Base-by-base conservation (phyloP, 2,888 invertebrate genomes). In the Lithodes maja region DNA sequence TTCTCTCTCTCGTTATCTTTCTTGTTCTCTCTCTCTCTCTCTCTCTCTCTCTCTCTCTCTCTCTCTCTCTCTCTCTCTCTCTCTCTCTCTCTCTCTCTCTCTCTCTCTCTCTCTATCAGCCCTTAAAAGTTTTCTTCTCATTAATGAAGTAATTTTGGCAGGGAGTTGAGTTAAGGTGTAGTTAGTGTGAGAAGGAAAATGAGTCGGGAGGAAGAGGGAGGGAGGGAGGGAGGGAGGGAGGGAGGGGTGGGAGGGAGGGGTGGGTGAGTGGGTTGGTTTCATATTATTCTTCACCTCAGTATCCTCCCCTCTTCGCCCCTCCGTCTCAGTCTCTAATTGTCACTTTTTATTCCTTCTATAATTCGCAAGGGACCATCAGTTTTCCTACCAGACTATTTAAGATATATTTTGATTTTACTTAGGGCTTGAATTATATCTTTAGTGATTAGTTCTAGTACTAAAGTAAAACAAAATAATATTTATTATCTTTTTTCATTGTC, bases 91-190 rank as follows among this genome's bases (percentile, higher is more conserved):
- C 71, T 71, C 71, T 71, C 71, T 71, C 71, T 71, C 71, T 71
- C 71, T 71, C 71, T 80, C 33, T 80, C 79, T 53, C 55, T 71
- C 71, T 71, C 71, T 3, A 0, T 33, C 33, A 71, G 17, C 71
- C 71, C 71, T 71, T 71, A 54, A 84, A 84, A 84, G 54, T 87
- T 87, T 80, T 85, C 52, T 83, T 83, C 80, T 87, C 83, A 84
- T 87, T 87, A 84, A 74, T 53, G 87, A 80, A 68, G 79, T 71
- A 87, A 83, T 87, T 86, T 87, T 78, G 71, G 53, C 68, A 87
- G 83, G 61, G 33, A 54, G 83, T 79, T 68, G 74, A 71, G 53
- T 85, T 85, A 85, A 80, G 79, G 54, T 85, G 80, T 79, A 85
- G 85, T 85, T 85, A 85, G 85, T 33, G 49, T 49, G 53, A 68